These are phyloP conservation scores for Acanthosoma haemorrhoidale DNA, from an alignment of 2,888 invertebrate genomes.

Conservation along the genomic window DNA sequence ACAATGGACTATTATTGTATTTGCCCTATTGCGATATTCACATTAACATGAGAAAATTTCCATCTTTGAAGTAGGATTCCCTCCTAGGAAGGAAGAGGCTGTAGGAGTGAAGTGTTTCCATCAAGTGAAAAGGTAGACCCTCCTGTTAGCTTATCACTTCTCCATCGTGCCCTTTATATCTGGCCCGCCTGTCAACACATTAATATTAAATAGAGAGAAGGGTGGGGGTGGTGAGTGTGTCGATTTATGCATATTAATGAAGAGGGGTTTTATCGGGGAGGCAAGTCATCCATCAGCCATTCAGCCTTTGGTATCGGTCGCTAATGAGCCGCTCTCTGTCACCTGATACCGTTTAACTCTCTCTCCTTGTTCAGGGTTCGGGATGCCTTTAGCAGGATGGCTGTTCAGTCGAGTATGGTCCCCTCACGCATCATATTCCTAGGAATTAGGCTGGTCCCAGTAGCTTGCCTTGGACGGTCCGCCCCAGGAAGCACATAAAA, in stretches of 20 bases:
- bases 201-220: conserved; percentile 18
- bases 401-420: background rate
- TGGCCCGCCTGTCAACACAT: conserved; percentile 20
- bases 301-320: background rate
- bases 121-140: conserved; percentile 3
- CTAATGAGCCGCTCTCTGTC: conserved; percentile 5
- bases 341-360: background rate
- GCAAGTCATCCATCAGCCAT: conserved; percentile 22
- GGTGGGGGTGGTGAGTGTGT: background rate
- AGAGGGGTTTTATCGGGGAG: conserved; percentile 15
- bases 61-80: background rate
- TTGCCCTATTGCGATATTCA: too few relatives aligned
- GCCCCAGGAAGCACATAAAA: too few relatives aligned
- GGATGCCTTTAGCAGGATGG: too few relatives aligned
- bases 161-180: conserved; percentile 7
- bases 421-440: too few relatives aligned
- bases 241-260: conserved; percentile 27
- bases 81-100: background rate
- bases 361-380: background rate
- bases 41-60: too few relatives aligned
- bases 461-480: too few relatives aligned
- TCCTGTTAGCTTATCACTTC: conserved; percentile 22
- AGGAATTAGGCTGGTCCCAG: too few relatives aligned
- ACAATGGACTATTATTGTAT: too few relatives aligned
- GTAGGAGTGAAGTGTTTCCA: background rate